Percentiles rank a stretch among this genome's conserved stretches.
Conservation (phyloP, 2,888 invertebrate species). For the Lasioglossum malachurum region DNA sequence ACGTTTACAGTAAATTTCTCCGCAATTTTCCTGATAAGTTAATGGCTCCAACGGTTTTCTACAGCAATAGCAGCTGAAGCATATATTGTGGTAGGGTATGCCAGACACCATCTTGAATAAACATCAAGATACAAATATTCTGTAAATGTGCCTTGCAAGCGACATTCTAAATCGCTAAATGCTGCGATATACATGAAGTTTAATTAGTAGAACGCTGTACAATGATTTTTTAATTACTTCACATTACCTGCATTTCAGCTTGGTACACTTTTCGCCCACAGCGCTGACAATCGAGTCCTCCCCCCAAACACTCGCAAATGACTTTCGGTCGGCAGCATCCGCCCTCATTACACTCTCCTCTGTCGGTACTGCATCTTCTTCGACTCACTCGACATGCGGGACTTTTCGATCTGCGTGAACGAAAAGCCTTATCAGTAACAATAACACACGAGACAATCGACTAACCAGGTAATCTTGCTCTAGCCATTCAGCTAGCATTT, state of each 20-base stretch:
- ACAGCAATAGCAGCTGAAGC: constrained; percentile 86
- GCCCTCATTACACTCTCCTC: constrained; percentile 43
- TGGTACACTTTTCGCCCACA: constrained; percentile 83
- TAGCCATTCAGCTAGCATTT: no score
- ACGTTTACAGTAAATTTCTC: constrained; percentile 86
- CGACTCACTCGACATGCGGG: constrained; percentile 44
- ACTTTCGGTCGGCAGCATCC: constrained; percentile 62
- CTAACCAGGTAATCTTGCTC: background rate
- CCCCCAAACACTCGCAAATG: constrained; percentile 79
- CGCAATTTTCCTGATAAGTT: constrained; percentile 85
- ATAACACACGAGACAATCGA: background rate
- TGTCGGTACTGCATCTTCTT: constrained; percentile 53
- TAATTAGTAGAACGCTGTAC: background rate
- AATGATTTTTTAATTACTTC: background rate
- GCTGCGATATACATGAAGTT: background rate
- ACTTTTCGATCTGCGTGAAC: constrained; percentile 50
- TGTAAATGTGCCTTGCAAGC: background rate
- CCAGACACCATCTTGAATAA: constrained; percentile 82
- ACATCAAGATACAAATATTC: background rate
- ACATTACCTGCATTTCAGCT: constrained; percentile 81
- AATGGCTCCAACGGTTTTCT: constrained; percentile 85
- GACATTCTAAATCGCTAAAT: background rate
- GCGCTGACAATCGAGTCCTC: constrained; percentile 81
- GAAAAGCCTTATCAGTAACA: constrained; percentile 50
- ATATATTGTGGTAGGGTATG: constrained; percentile 85